These are phyloP conservation scores for Paedocypris micromegethes DNA, from an alignment of 2,797 vertebrate species.

Conservation along the genomic window DNA sequence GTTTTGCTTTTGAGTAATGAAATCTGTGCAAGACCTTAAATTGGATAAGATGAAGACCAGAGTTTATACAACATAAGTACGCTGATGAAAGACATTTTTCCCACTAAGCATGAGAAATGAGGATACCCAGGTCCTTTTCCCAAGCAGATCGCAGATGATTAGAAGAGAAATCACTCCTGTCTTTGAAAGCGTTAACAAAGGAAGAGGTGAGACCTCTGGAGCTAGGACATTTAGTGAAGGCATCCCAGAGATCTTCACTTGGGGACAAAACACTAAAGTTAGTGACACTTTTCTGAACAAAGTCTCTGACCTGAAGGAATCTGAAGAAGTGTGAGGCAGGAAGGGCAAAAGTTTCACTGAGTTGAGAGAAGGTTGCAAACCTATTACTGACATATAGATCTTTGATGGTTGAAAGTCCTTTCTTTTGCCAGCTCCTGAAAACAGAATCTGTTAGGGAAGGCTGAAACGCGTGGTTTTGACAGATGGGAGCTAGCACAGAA, in stretches of 20 bases:
- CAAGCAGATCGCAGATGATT: background rate
- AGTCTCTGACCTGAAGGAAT: background rate
- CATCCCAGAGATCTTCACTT: background rate
- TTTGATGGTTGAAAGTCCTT: background rate
- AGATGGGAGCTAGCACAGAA: background rate
- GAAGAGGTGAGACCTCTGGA: too few species aligned
- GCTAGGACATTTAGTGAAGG: background rate
- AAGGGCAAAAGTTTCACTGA: background rate
- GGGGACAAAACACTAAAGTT: background rate
- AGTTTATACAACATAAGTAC: background rate
- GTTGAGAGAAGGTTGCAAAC: background rate
- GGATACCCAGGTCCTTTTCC: background rate
- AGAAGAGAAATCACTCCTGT: background rate
- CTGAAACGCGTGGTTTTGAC: constrained; percentile 7
- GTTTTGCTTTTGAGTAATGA: background rate
- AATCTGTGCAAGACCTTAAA: background rate
- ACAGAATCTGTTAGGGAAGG: background rate
- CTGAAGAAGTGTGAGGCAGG: background rate
- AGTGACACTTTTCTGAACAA: background rate
- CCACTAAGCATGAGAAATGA: background rate
- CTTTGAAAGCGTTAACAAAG: background rate
- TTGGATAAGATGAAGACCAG: background rate
- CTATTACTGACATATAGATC: background rate
- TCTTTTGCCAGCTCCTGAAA: background rate
- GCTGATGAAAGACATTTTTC: background rate